Evolutionary conservation across 1,140 invertebrate genomes (phyloP).

Genomic region (Ctenoplectra terminalis): DNA sequence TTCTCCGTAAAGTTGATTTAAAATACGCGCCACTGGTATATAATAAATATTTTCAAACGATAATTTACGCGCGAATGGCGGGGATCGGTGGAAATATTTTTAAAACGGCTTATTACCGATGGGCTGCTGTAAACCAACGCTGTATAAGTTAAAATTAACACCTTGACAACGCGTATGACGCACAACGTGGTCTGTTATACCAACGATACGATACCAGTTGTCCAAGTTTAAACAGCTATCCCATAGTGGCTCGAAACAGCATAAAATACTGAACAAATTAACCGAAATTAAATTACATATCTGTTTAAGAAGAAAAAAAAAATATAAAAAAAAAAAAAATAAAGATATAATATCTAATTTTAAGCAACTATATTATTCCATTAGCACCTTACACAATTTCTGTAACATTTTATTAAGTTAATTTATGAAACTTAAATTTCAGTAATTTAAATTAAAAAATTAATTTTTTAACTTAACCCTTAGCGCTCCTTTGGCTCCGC

Average conservation of each 20-base stretch:
- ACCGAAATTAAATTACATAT: background rate
- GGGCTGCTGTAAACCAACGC: background rate
- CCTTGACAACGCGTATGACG: conserved; percentile 34
- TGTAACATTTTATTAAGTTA: no score
- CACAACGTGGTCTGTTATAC: background rate
- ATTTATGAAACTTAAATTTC: no score
- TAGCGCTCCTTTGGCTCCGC: no score
- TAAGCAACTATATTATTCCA: no score
- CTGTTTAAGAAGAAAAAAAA: no score
- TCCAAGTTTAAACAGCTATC: background rate
- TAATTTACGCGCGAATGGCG: background rate
- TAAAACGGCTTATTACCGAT: conserved; percentile 30
- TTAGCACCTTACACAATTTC: no score
- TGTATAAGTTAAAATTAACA: conserved; percentile 31
- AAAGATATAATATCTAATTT: no score
- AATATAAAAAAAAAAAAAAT: no score
- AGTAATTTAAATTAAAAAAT: no score
- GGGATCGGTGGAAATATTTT: conserved; percentile 24
- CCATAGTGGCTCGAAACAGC: background rate
- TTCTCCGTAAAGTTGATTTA: background rate
- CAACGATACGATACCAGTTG: background rate
- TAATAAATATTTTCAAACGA: conserved; percentile 16
- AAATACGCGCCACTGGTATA: background rate
- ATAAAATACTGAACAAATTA: background rate
- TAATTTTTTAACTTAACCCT: no score